phyloP scores from a whole-genome alignment of 1,140 invertebrate genomes.

The Drosophila leontia region DNA sequence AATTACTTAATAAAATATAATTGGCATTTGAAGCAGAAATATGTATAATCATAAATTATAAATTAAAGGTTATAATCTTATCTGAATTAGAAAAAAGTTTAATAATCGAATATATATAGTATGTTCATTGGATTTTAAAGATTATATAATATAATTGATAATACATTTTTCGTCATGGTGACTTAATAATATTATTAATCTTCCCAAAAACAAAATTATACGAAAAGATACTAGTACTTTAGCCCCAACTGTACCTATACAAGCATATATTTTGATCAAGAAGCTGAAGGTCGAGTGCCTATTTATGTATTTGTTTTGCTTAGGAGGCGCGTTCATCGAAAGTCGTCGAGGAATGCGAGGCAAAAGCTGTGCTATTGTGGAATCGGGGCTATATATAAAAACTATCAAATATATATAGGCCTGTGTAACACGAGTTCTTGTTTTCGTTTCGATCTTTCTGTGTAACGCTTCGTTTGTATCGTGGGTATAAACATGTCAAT shows the following conservation, averaged over 20 bases:
- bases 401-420: conserved; percentile 7
- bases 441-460: conserved; percentile 17
- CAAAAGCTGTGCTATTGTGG: conserved; percentile 32
- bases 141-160: not conserved
- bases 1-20: too few relatives aligned
- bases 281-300: conserved; percentile 50
- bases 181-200: not conserved
- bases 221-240: not conserved
- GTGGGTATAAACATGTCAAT: conserved; percentile 61
- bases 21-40: too few relatives aligned
- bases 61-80: not conserved
- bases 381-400: conserved; percentile 34
- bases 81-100: not conserved
- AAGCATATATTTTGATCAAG: conserved; percentile 24
- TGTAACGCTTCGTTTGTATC: conserved; percentile 55
- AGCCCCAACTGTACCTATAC: conserved; percentile 3
- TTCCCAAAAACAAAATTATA: not conserved
- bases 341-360: conserved; percentile 32
- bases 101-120: not conserved
- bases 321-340: conserved; percentile 41
- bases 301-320: conserved; percentile 42
- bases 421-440: conserved; percentile 30
- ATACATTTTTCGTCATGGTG: conserved; percentile 3
- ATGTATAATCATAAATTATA: not conserved
- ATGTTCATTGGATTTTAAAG: not conserved